Conservation (phyloP, 1,140 invertebrate species). For the Heliconius hewitsoni region DNA sequence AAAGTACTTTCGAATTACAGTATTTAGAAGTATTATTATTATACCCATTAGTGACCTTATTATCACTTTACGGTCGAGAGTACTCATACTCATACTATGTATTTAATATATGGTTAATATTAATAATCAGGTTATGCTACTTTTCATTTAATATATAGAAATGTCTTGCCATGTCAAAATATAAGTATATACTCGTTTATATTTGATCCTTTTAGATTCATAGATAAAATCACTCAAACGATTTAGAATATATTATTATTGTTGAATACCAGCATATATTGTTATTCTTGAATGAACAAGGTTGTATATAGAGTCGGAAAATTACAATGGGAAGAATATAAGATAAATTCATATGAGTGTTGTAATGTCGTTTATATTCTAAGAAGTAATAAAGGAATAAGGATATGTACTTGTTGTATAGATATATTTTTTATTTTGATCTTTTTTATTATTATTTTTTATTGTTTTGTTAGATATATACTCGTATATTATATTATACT, state of each 20-base stretch:
- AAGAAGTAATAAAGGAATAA: background rate
- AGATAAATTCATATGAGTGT: slow-evolving; percentile 8
- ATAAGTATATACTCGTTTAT: background rate
- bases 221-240: background rate
- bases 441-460: too few species aligned
- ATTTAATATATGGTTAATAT: too few species aligned
- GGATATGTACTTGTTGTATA: background rate
- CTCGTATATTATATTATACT: background rate
- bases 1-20: too few species aligned
- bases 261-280: background rate
- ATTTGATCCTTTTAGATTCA: background rate
- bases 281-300: slow-evolving; percentile 9
- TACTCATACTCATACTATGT: too few species aligned
- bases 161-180: background rate
- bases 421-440: too few species aligned
- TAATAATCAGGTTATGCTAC: too few species aligned
- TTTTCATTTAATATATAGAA: background rate
- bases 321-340: background rate
- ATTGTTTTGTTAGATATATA: background rate
- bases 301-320: background rate
- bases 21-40: too few species aligned
- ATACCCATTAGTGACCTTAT: too few species aligned
- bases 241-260: background rate
- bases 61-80: too few species aligned
- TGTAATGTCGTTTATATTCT: background rate